Evolutionary conservation across 2,888 invertebrate genomes (phyloP), one percentile per base, ranked within the genome.

Genomic region (Drosophila nigritarsus): DNA sequence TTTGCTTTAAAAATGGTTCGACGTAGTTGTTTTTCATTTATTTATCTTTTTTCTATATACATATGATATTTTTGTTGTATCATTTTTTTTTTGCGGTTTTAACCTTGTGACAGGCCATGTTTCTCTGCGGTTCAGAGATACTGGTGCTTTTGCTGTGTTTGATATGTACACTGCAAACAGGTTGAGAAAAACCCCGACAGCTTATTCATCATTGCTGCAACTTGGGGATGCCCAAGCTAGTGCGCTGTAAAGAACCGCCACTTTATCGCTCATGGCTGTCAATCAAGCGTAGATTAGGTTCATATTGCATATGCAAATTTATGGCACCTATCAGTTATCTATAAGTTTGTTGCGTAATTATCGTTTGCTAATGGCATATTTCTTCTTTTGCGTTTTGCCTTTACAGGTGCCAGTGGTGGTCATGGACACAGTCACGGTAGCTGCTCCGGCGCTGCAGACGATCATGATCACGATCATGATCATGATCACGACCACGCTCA

Each of bases 361-460:
- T 24, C 20, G 11, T 15, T 45, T 24, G 1, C 15, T 45, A 45
- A 15, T 24, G 8, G 20, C 45, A 2, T 4, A 15, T 27, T 55
- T 50, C 3, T 36, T 55, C 9, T 50, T 20, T 36, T 54, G 0
- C 27, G 9, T 34, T 54, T 2, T 42, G 55, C 13, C 7, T 50
- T 65, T 65, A 6, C 78, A 85, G 85, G 82, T 61, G 87, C 85
- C 51, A 78, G 56, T 45, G 82, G 73, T 18, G 89, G 89, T 18
- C 85, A 85, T 30, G 89, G 89, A 6, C 85, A 85, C 15, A 85
- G 85, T 54, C 85, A 85, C 64, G 80, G 89, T 64, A 71, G 65
- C 51, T 55, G 84, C 61, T 32, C 58, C 18, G 20, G 58, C 3
- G 8, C 68, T 8, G 45, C 1, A 2, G 68, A 75, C 6, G 70